Evolutionary conservation across 2,797 vertebrate species (phyloP).

Genomic region (Manis pentadactyla): DNA sequence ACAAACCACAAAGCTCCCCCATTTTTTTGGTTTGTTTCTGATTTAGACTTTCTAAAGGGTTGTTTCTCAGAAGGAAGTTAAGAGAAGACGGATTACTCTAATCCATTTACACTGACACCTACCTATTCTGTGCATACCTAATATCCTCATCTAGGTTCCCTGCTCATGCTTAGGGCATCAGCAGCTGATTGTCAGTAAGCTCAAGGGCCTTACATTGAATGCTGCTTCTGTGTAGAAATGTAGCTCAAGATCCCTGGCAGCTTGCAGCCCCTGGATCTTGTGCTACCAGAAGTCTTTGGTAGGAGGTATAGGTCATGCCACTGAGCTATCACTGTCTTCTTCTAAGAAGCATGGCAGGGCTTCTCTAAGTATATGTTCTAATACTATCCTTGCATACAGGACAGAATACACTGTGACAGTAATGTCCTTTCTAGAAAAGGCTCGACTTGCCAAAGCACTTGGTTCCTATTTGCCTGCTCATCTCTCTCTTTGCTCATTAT

Average conservation of each 20-base stretch:
- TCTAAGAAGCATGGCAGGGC: neutral
- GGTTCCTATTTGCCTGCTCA: neutral
- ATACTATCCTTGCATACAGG: neutral
- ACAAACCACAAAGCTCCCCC: neutral
- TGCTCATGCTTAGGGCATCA: neutral
- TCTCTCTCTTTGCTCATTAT: conserved; percentile 1
- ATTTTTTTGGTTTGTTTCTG: neutral
- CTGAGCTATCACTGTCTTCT: neutral
- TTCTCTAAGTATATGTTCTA: neutral
- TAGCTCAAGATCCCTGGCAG: neutral
- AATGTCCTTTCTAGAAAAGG: neutral
- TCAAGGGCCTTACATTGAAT: neutral
- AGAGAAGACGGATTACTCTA: neutral
- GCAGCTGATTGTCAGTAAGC: neutral
- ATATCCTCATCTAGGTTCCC: neutral
- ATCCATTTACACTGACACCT: neutral
- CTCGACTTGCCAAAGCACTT: neutral
- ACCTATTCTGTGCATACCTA: neutral
- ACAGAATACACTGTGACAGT: neutral
- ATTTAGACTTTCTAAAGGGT: neutral
- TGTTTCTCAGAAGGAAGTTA: neutral
- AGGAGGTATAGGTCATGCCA: neutral
- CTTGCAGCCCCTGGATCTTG: neutral
- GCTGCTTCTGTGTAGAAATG: neutral
- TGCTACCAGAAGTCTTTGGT: neutral